Evolutionary conservation across 2,888 invertebrate genomes (phyloP), one percentile per base, ranked within the genome.

Genomic region (Cheilosia vernalis): DNA sequence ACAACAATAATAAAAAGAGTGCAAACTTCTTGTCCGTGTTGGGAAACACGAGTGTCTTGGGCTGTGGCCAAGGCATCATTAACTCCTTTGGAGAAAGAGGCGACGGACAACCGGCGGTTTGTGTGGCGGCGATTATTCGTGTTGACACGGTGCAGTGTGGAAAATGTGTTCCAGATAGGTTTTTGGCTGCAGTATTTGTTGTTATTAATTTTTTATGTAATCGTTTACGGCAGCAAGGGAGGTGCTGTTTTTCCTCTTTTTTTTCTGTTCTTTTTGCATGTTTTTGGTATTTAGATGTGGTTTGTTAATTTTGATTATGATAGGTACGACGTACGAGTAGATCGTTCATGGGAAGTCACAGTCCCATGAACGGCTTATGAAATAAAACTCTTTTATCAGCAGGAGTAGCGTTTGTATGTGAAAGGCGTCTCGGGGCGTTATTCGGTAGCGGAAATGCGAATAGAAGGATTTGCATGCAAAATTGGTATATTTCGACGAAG

Each of bases 51-150:
- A 44, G 58, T 63, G 70, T 61, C 53, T 72, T 82, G 78, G 82
- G 78, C 77, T 77, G 72, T 77, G 82, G 77, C 76, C 42, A 51
- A 67, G 33, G 63, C 67, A 80, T 74, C 67, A 80, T 67, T 80
- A 61, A 55, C 67, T 58, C 44, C 42, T 21, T 42, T 7, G 61
- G 40, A 82, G 64, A 79, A 64, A 63, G 56, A 66, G 66, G 72
- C 19, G 55, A 4, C 19, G 60, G 6, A 55, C 10, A 15, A 56
- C 64, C 33, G 56, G 17, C n/a, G 55, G n/a, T 17, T 37, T 77
- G 77, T 82, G 72, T 78, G 67, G 60, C 24, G 64, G 56, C 61
- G 61, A 67, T 67, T 83, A 73, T 78, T 83, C 55, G 55, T 83
- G 78, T 83, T 78, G 72, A 78, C 78, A 83, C 63, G 56, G 30